A percentile compares a stretch with the other conserved stretches of the same genome.
phyloP scores from a whole-genome alignment of 2,797 vertebrate genomes.

The Lagodon rhomboides region DNA sequence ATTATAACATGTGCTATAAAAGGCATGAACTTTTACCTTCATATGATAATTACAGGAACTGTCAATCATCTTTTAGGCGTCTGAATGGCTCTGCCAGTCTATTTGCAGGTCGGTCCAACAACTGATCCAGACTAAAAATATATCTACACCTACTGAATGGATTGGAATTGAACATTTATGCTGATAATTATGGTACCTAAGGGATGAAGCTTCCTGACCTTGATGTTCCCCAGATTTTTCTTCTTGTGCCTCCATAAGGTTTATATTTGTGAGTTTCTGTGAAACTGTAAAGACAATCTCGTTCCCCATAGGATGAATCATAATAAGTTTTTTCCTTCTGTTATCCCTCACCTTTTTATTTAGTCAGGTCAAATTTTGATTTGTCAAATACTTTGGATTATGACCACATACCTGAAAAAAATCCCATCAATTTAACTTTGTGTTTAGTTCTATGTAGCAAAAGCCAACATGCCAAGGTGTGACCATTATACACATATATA shows the following conservation, averaged over 20 bases:
- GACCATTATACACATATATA: no score
- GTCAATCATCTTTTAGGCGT: background rate
- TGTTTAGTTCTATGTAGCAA: no score
- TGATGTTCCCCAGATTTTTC: background rate
- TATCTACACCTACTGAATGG: background rate
- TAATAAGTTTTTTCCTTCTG: background rate
- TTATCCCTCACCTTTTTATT: background rate
- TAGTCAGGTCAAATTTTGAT: background rate
- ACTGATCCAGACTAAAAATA: background rate
- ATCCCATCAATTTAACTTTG: no score
- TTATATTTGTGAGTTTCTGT: background rate
- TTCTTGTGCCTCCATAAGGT: background rate
- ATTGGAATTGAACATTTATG: background rate
- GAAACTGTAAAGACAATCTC: no score
- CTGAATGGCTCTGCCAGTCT: accelerated
- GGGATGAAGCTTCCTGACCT: background rate
- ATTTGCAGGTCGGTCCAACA: background rate
- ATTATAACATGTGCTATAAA: conserved; percentile 11
- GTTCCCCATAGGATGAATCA: background rate
- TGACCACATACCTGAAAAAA: no score
- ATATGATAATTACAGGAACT: conserved; percentile 8
- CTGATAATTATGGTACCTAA: no score
- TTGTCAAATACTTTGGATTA: background rate
- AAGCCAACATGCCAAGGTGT: no score
- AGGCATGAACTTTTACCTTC: conserved; percentile 28